A percentile compares a stretch with the other conserved stretches of the same genome.
These are phyloP conservation scores for Lacerta viridis DNA, from an alignment of 2,797 vertebrate species.

Conservation along the genomic window DNA sequence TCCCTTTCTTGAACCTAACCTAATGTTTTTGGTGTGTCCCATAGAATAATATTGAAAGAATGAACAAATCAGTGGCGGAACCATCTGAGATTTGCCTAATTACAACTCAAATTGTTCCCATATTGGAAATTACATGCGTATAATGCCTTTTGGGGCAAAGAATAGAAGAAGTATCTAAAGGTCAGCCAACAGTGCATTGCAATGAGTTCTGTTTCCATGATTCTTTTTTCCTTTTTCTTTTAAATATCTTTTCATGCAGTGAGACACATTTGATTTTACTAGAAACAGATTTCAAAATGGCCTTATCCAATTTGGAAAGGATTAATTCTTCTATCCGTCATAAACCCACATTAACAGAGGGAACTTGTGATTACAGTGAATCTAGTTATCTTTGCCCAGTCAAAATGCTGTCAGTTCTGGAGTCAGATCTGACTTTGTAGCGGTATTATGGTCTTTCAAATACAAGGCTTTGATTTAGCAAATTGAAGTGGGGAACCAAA, in stretches of 20 bases:
- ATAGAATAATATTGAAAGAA: constrained; percentile 85
- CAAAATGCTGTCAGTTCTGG: constrained; percentile 45
- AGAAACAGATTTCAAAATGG: constrained; percentile 83
- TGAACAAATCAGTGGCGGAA: constrained; percentile 88
- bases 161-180: constrained; percentile 84
- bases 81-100: constrained; percentile 90
- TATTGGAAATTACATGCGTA: constrained; percentile 89
- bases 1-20: constrained; percentile 83
- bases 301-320: constrained; percentile 82
- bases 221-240: constrained; percentile 61
- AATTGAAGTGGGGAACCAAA: background rate
- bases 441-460: constrained; percentile 44
- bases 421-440: constrained; percentile 29
- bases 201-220: constrained; percentile 76
- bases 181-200: constrained; percentile 83
- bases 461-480: background rate
- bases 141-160: constrained; percentile 86
- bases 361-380: constrained; percentile 53
- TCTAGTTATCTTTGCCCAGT: constrained; percentile 58
- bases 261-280: constrained; percentile 82
- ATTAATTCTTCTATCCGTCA: constrained; percentile 77
- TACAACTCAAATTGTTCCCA: constrained; percentile 91
- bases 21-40: constrained; percentile 84
- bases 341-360: constrained; percentile 77
- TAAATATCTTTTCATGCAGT: constrained; percentile 78